Percentiles rank a stretch among this genome's conserved stretches.
Evolutionary conservation across 37 sponge, comb jelly and placozoan species (phyloP).

Genomic region (Petrosia ficiformis): DNA sequence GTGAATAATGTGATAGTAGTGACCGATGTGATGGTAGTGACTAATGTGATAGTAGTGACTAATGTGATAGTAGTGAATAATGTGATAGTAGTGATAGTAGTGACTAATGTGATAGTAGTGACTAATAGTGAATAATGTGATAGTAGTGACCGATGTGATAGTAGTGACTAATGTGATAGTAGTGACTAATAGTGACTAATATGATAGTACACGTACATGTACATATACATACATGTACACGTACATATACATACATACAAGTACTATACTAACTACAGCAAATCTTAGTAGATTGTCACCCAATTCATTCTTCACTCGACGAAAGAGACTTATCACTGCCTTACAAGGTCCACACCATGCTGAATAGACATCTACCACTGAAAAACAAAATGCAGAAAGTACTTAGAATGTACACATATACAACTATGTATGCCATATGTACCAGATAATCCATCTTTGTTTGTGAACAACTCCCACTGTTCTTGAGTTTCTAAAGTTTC

Average conservation of each 20-base stretch:
- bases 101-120: no score
- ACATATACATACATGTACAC: neutral
- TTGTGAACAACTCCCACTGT: slow-evolving; percentile 64
- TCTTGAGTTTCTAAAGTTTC: slow-evolving; percentile 52
- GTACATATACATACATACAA: neutral
- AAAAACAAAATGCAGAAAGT: neutral
- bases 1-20: no score
- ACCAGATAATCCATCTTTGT: slow-evolving; percentile 69
- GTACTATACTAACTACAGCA: no score
- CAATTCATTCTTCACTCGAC: slow-evolving; percentile 76
- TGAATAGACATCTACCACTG: slow-evolving; percentile 93
- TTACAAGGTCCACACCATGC: slow-evolving; percentile 98
- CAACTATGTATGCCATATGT: neutral
- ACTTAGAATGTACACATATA: neutral
- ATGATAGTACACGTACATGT: no score
- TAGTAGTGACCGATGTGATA: no score
- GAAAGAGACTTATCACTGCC: slow-evolving; percentile 68
- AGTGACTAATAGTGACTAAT: no score
- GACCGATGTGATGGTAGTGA: no score
- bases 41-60: no score
- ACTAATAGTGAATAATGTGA: no score
- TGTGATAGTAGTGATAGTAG: no score
- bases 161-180: no score
- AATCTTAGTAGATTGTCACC: slow-evolving; percentile 79
- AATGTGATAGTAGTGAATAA: no score